Evolutionary conservation across 1,140 invertebrate species (phyloP), one percentile per base, ranked within the genome.

Genomic region (Drosophila nigrodunni): DNA sequence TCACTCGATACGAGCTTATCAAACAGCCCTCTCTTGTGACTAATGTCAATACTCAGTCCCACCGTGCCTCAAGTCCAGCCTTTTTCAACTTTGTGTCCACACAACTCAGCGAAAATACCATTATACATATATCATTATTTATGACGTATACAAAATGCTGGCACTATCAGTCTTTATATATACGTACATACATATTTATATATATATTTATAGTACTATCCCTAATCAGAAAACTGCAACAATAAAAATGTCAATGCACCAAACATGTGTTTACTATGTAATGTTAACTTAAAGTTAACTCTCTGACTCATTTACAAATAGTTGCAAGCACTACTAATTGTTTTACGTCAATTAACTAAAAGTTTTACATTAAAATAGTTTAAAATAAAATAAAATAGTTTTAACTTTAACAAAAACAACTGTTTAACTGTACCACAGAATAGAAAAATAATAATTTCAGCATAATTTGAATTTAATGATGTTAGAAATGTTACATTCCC

Each of bases 31-130:
- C 66, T 9, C n/a, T 55, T 57, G 60, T 72, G 69, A 65, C 69
- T 72, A 72, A 72, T 72, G 58, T 37, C 11, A 21, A 34, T 47
- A 25, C 18, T 30, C 47, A n/a, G 35, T 39, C 47, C 44, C 41
- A 46, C 59, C 34, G 52, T 11, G 47, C 39, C 67, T 44, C 7
- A 11, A 54, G 39, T 11, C 39, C 37, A 61, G 18, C 15, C 15
- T 9, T 54, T 41, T 46, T 8, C n/a, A 21, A 66, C 13, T 39
- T 57, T 49, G n/a, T 46, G 49, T 5, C 7, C 50, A 43, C 11
- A 54, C 18, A 70, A 34, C 47, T 62, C 30, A 62, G 30, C 57
- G 57, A 49, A 52, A 69, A 69, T 61, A 60, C 47, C 57, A 35
- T 21, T 49, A 44, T 18, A 39, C 37, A 15, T 18, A 39, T 44